These are phyloP conservation scores for Podiceps cristatus DNA, from an alignment of 2,113 vertebrate species.

Conservation along the genomic window DNA sequence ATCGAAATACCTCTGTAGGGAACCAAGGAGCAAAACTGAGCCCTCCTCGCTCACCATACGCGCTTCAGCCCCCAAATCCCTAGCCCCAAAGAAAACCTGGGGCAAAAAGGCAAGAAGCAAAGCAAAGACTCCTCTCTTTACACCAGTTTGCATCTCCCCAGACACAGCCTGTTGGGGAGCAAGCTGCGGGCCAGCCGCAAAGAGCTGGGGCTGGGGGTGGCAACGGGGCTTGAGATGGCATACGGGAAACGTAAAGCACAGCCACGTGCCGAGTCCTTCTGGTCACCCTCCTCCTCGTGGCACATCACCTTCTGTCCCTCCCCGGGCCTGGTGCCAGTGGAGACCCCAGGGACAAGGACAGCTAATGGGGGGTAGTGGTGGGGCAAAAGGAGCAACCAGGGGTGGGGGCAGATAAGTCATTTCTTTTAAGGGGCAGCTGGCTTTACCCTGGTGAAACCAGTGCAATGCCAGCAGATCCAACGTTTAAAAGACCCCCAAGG, in stretches of 20 bases:
- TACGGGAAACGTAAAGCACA: not conserved
- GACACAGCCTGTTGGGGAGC: not conserved
- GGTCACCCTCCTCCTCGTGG: not conserved
- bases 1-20: not conserved
- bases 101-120: not conserved
- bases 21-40: not conserved
- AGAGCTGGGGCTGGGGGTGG: not conserved
- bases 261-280: not conserved
- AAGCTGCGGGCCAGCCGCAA: accelerated
- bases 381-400: not conserved
- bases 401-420: not conserved
- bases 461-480: not conserved
- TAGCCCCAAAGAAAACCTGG: not conserved
- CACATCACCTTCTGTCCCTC: not conserved
- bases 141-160: not conserved
- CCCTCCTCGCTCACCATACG: not conserved
- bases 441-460: not conserved
- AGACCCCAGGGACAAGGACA: not conserved
- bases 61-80: not conserved
- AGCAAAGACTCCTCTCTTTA: not conserved
- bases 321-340: not conserved
- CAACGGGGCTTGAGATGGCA: not conserved
- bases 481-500: not conserved
- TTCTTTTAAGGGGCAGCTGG: not conserved
- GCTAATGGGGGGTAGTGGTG: not conserved